Conservation (phyloP, 2,113 vertebrate genomes). For the Beaufortia kweichowensis region DNA sequence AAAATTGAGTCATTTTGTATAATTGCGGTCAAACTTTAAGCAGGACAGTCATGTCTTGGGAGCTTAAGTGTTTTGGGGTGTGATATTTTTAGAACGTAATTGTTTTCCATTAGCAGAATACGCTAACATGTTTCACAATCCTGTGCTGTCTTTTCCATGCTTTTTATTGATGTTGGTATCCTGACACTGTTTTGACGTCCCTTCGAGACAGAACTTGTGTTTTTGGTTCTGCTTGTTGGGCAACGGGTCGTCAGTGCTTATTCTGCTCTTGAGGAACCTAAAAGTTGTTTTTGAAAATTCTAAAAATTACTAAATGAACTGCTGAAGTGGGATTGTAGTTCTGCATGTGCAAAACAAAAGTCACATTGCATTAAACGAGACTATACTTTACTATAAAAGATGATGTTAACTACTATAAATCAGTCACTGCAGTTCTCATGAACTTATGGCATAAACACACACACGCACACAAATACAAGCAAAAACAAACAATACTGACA, state of each 20-base stretch:
- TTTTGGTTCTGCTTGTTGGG: conserved; percentile 59
- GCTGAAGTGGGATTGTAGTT: no score
- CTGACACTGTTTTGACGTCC: conserved; percentile 59
- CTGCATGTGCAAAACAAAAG: no score
- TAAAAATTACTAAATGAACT: background rate
- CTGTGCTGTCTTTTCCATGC: conserved; percentile 69
- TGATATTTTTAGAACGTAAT: conserved; percentile 72
- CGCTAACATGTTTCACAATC: conserved; percentile 69
- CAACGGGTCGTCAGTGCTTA: background rate
- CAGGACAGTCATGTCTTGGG: conserved; percentile 59
- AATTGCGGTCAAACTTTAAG: conserved; percentile 68
- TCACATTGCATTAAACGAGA: background rate
- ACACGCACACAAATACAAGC: conserved; percentile 31
- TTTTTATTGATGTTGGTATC: conserved; percentile 52
- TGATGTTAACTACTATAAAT: no score
- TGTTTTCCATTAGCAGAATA: conserved; percentile 64
- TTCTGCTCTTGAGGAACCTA: background rate
- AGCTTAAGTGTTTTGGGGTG: conserved; percentile 63
- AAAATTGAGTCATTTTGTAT: conserved; percentile 70
- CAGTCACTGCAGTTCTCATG: background rate
- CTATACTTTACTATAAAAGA: no score
- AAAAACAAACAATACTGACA: background rate
- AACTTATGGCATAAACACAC: background rate
- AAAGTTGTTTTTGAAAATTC: background rate
- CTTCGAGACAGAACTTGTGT: conserved; percentile 63